Evolutionary conservation across 2,888 invertebrate genomes (phyloP), one percentile per base, ranked within the genome.

Genomic region (Scaptomyza caliginosa): DNA sequence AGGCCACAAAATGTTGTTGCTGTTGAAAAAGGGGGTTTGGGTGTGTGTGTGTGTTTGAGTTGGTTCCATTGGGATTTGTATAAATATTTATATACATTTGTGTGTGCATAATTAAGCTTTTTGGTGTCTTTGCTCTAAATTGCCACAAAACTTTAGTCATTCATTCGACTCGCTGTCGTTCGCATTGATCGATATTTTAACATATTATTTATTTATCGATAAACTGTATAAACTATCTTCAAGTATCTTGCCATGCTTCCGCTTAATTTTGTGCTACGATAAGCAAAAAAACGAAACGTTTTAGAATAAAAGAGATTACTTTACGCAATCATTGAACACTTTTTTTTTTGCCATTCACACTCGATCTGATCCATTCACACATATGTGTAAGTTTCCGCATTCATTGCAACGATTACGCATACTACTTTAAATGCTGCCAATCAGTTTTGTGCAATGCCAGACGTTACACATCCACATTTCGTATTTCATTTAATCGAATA

Each of bases 401-500:
- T 71, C 28, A 40, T n/a, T 58, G 26, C 49, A 52, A 32, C 46
- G 28, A 30, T 59, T 51, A 51, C 65, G 54, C 38, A 67, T 32
- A 28, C 28, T 16, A 16, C 39, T 36, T 30, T 30, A 4, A 4
- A 4, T 10, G 59, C 43, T 59, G 59, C 34, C 65, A 60, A 64
- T 43, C 57, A 48, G n/a, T 34, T 57, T 58, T 50, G 34, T 43
- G 54, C 34, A 57, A 40, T 13, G n/a, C n/a, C n/a, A n/a, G n/a
- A n/a, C n/a, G n/a, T n/a, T n/a, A n/a, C n/a, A n/a, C n/a, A n/a
- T n/a, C n/a, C n/a, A n/a, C n/a, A n/a, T n/a, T n/a, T n/a, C n/a
- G n/a, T n/a, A n/a, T n/a, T n/a, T n/a, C n/a, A n/a, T 49, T 48
- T 69, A 56, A 71, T 74, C 74, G 58, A 64, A 71, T 43, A 64